Evolutionary conservation across 1,140 invertebrate species (phyloP), one percentile per base, ranked within the genome.

Genomic region (Leptinotarsa lineolata): DNA sequence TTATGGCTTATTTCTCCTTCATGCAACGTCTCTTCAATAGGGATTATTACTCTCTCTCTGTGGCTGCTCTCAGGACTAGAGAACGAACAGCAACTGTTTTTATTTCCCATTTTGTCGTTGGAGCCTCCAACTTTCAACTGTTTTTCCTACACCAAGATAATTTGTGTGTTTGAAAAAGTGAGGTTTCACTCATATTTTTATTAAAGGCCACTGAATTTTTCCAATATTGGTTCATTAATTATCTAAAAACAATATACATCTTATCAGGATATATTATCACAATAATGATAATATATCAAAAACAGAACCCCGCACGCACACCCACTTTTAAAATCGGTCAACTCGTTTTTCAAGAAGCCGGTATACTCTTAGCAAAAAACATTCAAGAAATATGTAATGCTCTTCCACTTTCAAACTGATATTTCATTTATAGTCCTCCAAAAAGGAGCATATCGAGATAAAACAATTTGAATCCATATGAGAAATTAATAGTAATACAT

Each of bases 1-100:
- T 91, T 91, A 68, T 91, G 89, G 84, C 93, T 96, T 78, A 93
- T 90, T 84, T 94, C 92, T 75, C 91, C 89, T 78, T 94, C 89
- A 4, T 90, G 89, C 68, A 92, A 86, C 72, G 90, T 89, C 79
- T 93, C 91, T 81, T 93, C 92, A 63, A 90, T 86, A 22, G 88
- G 81, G 46, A 81, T 80, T 21, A 83, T 80, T 6, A 83, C 81
- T 65, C 81, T 77, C 70, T 84, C 81, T 63, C 81, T 77, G 72
- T 84, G 82, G 73, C 77, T 83, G 30, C 79, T 73, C 75, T 87
- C 88, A 44, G 91, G 90, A 84, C 90, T 92, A 44, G 90, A 90
- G 82, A 91, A 91, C n/a, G 89, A 88, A 82, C 91, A 93, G 83
- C 92, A 93, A 84, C 92, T 93, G 81, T 89, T 90, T 84, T 91